Evolutionary conservation across 2,113 vertebrate genomes (phyloP), one percentile per base, ranked within the genome.

Genomic region (Scomber scombrus): DNA sequence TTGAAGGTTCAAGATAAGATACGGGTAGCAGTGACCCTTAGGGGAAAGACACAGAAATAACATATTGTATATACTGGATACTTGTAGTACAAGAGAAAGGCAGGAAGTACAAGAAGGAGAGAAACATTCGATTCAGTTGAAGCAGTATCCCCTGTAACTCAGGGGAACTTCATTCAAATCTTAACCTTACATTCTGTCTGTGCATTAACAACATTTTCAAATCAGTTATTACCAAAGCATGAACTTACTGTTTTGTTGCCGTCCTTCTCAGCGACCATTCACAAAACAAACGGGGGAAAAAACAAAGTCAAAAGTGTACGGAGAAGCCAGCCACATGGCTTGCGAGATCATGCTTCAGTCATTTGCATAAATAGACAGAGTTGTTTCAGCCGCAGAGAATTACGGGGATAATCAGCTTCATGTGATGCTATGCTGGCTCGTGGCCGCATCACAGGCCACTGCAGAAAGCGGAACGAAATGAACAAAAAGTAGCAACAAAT

Each of bases 341-440:
- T 18, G 19, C 0, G 13, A n/a, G 40, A 72, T 93, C 93, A 93
- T 29, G 89, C 88, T 77, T 0, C 1, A 90, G 69, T 91, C 84
- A 88, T 92, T 93, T 85, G 77, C 4, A 63, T 65, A 65, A 75
- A 72, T 81, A 71, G 68, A 82, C 71, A 58, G 61, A 23, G 26
- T 71, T 86, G 81, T 87, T 71, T 64, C 3, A 11, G 66, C 82
- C 4, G 29, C 21, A 52, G 55, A 60, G 86, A 71, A 60, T 85
- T 78, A 67, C 26, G 19, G 60, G 58, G 75, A 72, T 93, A 93
- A 93, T 93, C 85, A 83, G 74, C 50, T 81, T 81, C 93, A 93
- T 92, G 93, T 92, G 91, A 92, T 63, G 67, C 66, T 34, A 2
- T 52, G 81, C 66, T 74, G 81, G 81, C 75, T 14, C 21, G 78